Evolutionary conservation across 2,888 invertebrate genomes (phyloP).

Genomic region (Urechis unicinctus): DNA sequence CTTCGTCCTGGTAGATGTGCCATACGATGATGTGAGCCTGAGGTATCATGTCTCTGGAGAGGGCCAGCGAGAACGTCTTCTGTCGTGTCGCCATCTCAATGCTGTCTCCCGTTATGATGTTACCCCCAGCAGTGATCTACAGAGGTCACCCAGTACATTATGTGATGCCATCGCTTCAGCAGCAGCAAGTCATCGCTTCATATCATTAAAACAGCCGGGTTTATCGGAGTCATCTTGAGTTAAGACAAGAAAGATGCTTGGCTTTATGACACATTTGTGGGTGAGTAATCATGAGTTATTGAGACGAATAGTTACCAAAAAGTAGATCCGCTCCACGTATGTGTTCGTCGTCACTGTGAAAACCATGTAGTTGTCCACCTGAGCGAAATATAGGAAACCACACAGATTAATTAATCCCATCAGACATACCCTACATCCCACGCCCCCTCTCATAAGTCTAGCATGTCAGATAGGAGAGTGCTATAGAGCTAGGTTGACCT

Average conservation of each 20-base stretch:
- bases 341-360: conserved; percentile 90
- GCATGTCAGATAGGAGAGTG: too few relatives aligned
- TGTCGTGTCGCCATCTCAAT: conserved; percentile 63
- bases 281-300: too few relatives aligned
- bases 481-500: conserved; percentile 55
- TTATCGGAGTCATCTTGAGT: too few relatives aligned
- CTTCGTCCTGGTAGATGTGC: conserved; percentile 66
- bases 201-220: too few relatives aligned
- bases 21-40: conserved; percentile 84
- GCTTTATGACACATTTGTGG: not conserved
- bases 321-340: conserved; percentile 81
- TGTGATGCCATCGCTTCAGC: too few relatives aligned
- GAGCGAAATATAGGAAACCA: not conserved
- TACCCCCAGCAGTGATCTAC: conserved; percentile 81
- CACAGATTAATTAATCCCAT: not conserved
- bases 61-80: conserved; percentile 54
- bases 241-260: too few relatives aligned
- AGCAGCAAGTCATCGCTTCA: too few relatives aligned
- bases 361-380: conserved; percentile 90
- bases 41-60: conserved; percentile 67
- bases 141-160: not conserved
- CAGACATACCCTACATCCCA: not conserved
- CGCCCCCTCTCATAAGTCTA: too few relatives aligned
- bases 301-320: conserved; percentile 66
- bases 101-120: conserved; percentile 75